Evolutionary conservation across 1,140 invertebrate species (phyloP), one percentile per base, ranked within the genome.

Genomic region (Medauroidea extradentata): DNA sequence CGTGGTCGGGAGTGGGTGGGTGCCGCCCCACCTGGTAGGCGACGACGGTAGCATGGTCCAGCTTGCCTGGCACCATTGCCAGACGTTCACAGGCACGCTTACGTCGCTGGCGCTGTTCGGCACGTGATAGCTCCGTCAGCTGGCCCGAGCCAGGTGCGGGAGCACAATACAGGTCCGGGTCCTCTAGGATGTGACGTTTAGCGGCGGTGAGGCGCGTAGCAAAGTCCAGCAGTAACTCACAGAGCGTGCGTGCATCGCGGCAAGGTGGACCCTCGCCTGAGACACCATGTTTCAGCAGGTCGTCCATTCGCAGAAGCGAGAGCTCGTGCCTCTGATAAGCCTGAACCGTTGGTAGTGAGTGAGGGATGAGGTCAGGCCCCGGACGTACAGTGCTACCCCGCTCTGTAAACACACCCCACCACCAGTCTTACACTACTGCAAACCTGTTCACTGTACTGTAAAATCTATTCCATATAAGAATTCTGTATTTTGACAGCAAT

Each of bases 21-120:
- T 34, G 29, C 29, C 29, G 29, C 29, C 29, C 86, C 19, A 93
- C 86, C 64, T 86, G 85, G 67, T 88, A 93, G 0, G 91, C 91
- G 43, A 93, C 87, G 18, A 93, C 84, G 8, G 90, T 90, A 18
- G 93, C 93, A 73, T 96, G 93, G 75, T 96, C 94, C 55, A 96
- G 75, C 74, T 96, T 96, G n/a, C 94, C 93, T 1, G 93, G 92
- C 60, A 95, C 85, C 69, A 84, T 75, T 53, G 84, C 82, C 64
- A 84, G 81, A 77, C 81, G 90, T 69, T 88, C 87, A 64, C 89
- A 76, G 53, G 89, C 84, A 62, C 83, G 82, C 66, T 86, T 83
- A 25, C 88, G 75, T 60, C 86, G 77, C 42, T 79, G 75, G 53
- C 87, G 81, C 66, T 89, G 85, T 58, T 88, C 84, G 23, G 79